phyloP scores from a whole-genome alignment of 2,797 vertebrate species.

The Xerus rutilus region DNA sequence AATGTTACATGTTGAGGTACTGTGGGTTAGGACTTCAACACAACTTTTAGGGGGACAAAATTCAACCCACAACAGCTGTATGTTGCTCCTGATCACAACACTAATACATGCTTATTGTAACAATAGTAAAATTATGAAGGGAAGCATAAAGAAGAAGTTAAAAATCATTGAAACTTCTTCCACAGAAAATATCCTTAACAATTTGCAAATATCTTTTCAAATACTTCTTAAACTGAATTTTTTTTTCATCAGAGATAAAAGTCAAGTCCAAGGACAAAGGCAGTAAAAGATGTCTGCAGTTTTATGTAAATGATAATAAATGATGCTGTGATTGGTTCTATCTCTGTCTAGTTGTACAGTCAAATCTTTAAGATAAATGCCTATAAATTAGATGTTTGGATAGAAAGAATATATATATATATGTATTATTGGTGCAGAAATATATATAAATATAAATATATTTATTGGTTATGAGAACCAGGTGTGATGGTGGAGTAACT shows the following conservation, averaged over 20 bases:
- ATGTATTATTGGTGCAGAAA: no score
- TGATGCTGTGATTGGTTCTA: not conserved
- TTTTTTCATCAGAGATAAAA: slow-evolving; percentile 31
- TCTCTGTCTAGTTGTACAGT: not conserved
- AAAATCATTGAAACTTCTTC: not conserved
- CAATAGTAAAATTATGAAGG: slow-evolving; percentile 45
- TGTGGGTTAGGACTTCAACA: not conserved
- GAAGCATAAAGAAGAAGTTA: not conserved
- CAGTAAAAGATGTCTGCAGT: not conserved
- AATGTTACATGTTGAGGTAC: not conserved
- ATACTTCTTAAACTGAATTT: not conserved
- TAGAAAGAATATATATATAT: not conserved
- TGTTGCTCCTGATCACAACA: not conserved
- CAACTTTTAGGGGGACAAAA: not conserved
- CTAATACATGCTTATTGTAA: not conserved
- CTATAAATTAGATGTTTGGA: not conserved
- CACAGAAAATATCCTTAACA: not conserved
- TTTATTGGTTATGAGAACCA: no score
- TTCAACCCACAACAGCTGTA: not conserved
- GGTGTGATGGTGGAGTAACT: no score
- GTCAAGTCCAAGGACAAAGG: slow-evolving; percentile 13
- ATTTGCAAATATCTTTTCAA: slow-evolving; percentile 37
- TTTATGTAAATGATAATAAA: slow-evolving; percentile 21
- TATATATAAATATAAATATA: no score
- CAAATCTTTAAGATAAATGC: not conserved